phyloP scores from a whole-genome alignment of 1,140 invertebrate genomes.

The Olivierus martensii region DNA sequence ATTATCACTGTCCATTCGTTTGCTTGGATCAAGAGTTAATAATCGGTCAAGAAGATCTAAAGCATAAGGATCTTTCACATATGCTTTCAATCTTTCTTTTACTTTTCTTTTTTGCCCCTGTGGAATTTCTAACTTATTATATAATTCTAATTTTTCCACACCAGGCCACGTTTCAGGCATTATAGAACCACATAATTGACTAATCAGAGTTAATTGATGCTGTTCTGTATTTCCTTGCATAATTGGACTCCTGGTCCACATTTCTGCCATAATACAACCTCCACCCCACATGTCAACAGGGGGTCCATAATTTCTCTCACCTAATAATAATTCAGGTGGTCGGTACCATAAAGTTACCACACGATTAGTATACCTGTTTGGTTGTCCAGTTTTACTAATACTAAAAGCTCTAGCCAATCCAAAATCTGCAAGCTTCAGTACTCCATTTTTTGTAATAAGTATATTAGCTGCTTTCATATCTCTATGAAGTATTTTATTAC shows the following conservation, averaged over 20 bases:
- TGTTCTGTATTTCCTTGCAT: conserved; percentile 80
- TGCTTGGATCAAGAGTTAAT: conserved; percentile 77
- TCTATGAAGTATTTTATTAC: conserved; percentile 64
- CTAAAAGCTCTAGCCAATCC: conserved; percentile 83
- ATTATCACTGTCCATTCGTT: conserved; percentile 78
- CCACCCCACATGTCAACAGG: conserved; percentile 97
- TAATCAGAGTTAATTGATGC: conserved; percentile 88
- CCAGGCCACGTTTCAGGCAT: conserved; percentile 72
- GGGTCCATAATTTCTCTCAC: conserved; percentile 89
- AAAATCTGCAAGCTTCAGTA: conserved; percentile 81
- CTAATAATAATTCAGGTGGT: conserved; percentile 72
- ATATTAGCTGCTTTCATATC: conserved; percentile 99
- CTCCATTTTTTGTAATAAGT: conserved; percentile 90
- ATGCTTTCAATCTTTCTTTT: conserved; percentile 64
- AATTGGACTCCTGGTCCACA: conserved; percentile 83
- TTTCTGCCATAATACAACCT: conserved; percentile 98
- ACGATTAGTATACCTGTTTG: conserved; percentile 89
- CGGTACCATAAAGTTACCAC: conserved; percentile 98
- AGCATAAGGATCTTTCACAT: conserved; percentile 75
- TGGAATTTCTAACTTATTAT: conserved; percentile 76
- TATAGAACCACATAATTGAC: conserved; percentile 92
- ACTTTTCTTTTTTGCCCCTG: conserved; percentile 82
- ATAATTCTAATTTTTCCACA: conserved; percentile 84
- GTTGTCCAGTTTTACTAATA: conserved; percentile 65
- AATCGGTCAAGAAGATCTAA: conserved; percentile 89